Conservation (phyloP, 1,140 invertebrate species). For the Drosophila micromelanica region DNA sequence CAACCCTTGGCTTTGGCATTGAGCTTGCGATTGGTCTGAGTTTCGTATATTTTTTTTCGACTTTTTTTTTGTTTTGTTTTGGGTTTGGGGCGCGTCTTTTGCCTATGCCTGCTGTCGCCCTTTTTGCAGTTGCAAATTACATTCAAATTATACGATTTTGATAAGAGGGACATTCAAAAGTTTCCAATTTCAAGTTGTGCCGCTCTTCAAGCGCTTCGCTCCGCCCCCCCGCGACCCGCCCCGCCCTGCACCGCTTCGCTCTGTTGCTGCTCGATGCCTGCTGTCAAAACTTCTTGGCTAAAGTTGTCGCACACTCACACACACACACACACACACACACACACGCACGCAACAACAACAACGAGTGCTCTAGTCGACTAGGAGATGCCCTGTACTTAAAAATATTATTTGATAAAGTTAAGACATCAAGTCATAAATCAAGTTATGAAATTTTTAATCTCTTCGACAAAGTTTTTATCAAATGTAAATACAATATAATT, state of each 20-base stretch:
- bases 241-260: conserved; percentile 1
- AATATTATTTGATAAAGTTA: too few relatives aligned
- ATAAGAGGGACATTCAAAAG: conserved; percentile 84
- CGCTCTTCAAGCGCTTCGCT: conserved; percentile 13
- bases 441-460: too few relatives aligned
- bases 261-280: conserved; percentile 11
- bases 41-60: neutral
- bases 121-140: conserved; percentile 82
- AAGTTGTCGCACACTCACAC: conserved; percentile 59
- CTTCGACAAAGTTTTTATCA: too few relatives aligned
- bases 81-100: neutral
- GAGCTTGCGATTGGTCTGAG: neutral
- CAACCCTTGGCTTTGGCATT: conserved; percentile 30
- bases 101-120: conserved; percentile 43
- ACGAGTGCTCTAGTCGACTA: neutral
- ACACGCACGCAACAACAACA: neutral
- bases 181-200: conserved; percentile 84
- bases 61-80: neutral
- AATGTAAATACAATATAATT: too few relatives aligned
- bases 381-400: neutral
- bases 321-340: conserved; percentile 13
- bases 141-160: conserved; percentile 84
- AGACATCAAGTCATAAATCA: too few relatives aligned
- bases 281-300: conserved; percentile 58
- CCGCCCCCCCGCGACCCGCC: conserved; percentile 1